A percentile compares a stretch with the other conserved stretches of the same genome.
phyloP scores from a whole-genome alignment of 2,888 invertebrate species.

The Quadroppia sp. region DNA sequence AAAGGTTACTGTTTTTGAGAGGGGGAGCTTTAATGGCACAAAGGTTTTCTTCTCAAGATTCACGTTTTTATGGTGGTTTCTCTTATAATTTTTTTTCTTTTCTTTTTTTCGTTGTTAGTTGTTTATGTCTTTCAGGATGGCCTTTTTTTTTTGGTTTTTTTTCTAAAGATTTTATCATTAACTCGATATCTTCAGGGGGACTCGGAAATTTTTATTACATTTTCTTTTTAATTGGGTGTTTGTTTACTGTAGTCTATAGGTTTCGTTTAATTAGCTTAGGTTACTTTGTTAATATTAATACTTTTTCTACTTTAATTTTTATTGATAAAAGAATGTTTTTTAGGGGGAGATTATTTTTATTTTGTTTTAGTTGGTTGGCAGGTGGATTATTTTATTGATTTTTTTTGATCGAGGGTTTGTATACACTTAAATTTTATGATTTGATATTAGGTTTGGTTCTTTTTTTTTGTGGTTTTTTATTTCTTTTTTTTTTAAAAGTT shows the following conservation, averaged over 20 bases:
- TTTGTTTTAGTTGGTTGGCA: constrained; percentile 22
- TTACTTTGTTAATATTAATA: too few species aligned
- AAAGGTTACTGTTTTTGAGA: constrained; percentile 69
- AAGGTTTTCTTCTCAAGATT: constrained; percentile 67
- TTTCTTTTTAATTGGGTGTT: background rate
- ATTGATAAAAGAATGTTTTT: too few species aligned
- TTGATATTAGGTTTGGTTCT: constrained; percentile 29
- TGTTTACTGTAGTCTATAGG: constrained; percentile 19
- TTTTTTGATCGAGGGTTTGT: constrained; percentile 7
- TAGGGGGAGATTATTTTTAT: too few species aligned
- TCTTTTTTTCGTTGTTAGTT: constrained; percentile 31
- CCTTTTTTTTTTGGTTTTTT: constrained; percentile 51
- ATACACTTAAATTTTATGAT: constrained; percentile 33
- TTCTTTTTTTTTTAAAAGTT: too few species aligned
- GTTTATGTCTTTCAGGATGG: constrained; percentile 48
- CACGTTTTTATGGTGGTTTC: constrained; percentile 55
- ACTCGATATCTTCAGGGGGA: too few species aligned
- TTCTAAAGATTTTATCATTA: constrained; percentile 51
- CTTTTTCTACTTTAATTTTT: too few species aligned
- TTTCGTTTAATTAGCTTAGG: constrained; percentile 4
- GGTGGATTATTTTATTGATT: constrained; percentile 34
- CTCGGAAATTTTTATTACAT: background rate
- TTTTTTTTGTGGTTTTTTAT: constrained; percentile 7
- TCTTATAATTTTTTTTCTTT: constrained; percentile 1
- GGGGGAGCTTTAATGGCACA: constrained; percentile 64